phyloP scores from a whole-genome alignment of 2,888 invertebrate species.

The Brenthis daphne region DNA sequence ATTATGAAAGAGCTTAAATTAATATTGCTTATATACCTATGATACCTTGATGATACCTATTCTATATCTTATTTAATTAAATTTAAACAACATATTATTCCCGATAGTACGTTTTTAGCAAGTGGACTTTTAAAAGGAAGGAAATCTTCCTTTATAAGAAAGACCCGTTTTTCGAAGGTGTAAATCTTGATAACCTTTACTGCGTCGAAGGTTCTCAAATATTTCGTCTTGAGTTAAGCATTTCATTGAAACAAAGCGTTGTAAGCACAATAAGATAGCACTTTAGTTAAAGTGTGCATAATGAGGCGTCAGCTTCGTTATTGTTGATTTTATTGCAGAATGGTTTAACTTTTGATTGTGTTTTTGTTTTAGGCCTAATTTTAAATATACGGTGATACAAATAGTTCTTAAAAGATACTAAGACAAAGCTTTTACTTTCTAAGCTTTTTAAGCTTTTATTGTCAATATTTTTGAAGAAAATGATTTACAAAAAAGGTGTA shows the following conservation, averaged over 20 bases:
- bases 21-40: too few species aligned
- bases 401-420: too few species aligned
- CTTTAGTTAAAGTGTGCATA: constrained; percentile 18
- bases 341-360: constrained; percentile 7
- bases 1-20: too few species aligned
- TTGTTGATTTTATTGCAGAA: constrained; percentile 13
- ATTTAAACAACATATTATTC: too few species aligned
- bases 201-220: constrained; percentile 17
- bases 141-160: neutral
- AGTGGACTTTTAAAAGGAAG: too few species aligned
- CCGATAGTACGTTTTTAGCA: too few species aligned
- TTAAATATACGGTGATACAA: neutral
- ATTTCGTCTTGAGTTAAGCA: constrained; percentile 19
- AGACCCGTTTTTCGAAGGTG: constrained; percentile 15
- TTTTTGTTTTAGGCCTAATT: neutral
- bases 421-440: too few species aligned
- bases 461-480: too few species aligned
- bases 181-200: constrained; percentile 22
- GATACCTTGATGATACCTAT: too few species aligned
- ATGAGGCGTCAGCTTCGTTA: constrained; percentile 13
- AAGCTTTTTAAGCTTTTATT: too few species aligned
- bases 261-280: constrained; percentile 18
- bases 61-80: too few species aligned
- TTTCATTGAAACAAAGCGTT: constrained; percentile 16
- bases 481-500: too few species aligned